Conservation (phyloP, 2,888 invertebrate genomes). For the Scaptodrosophila latifasciaeformis region DNA sequence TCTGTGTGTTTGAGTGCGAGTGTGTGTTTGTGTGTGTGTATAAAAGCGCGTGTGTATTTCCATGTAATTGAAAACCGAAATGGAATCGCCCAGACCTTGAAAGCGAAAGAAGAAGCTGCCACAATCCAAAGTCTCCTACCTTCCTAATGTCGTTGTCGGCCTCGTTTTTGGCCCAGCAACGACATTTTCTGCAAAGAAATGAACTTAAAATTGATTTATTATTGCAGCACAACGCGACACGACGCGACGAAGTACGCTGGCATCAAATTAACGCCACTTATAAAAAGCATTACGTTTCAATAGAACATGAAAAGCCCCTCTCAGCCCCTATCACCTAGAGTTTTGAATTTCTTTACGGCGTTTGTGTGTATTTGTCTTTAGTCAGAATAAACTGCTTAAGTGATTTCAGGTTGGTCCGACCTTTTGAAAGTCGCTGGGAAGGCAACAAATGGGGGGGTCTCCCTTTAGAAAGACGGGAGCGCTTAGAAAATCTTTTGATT, state of each 20-base stretch:
- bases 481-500: too few species aligned
- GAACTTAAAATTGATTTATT: conserved; percentile 56
- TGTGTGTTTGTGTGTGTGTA: conserved; percentile 14
- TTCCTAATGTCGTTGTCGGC: not conserved
- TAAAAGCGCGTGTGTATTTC: conserved; percentile 19
- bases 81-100: conserved; percentile 66
- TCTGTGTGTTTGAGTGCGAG: conserved; percentile 14
- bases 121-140: not conserved
- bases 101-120: conserved; percentile 32
- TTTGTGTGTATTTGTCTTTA: conserved; percentile 20
- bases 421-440: too few species aligned
- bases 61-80: conserved; percentile 64
- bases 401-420: conserved; percentile 41
- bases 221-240: conserved; percentile 33
- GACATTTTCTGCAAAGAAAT: conserved; percentile 36
- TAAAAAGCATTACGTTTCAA: conserved; percentile 43
- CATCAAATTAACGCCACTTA: conserved; percentile 50
- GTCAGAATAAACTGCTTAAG: conserved; percentile 47
- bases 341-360: too few species aligned
- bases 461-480: too few species aligned
- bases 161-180: not conserved
- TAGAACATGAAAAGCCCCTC: conserved; percentile 21
- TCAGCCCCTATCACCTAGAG: too few species aligned
- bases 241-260: conserved; percentile 29
- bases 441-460: too few species aligned